Percentiles rank a stretch among this genome's conserved stretches.
These are phyloP conservation scores for Megamerina dolium DNA, from an alignment of 2,888 invertebrate species.

Conservation along the genomic window DNA sequence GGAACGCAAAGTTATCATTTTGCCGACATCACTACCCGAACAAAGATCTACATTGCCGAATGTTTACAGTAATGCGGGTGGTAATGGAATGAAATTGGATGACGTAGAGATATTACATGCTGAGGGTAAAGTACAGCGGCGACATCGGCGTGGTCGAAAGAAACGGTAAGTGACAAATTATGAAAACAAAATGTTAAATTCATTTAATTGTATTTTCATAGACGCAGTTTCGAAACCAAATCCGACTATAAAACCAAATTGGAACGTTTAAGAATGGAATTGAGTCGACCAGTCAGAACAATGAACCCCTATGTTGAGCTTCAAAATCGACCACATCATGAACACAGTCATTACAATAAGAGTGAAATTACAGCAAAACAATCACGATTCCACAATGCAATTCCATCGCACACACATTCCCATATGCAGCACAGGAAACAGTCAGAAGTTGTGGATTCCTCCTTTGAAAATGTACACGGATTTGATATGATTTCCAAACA, in stretches of 20 bases:
- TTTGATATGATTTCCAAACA: conserved; percentile 30
- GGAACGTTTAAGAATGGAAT: conserved; percentile 41
- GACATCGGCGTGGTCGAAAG: conserved; percentile 44
- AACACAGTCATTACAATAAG: neutral
- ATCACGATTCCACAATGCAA: conserved; percentile 9
- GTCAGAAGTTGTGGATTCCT: conserved; percentile 31
- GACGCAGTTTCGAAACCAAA: conserved; percentile 28
- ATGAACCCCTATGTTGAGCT: neutral
- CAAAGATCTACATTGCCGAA: conserved; percentile 46
- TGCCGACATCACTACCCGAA: conserved; percentile 45
- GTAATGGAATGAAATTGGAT: conserved; percentile 47
- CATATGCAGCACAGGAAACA: neutral
- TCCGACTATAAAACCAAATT: conserved; percentile 37
- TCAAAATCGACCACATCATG: neutral
- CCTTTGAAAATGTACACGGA: conserved; percentile 35
- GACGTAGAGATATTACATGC: conserved; percentile 46
- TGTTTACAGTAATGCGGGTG: conserved; percentile 48
- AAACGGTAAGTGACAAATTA: conserved; percentile 44
- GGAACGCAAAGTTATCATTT: conserved; percentile 41
- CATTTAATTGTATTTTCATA: conserved; percentile 12
- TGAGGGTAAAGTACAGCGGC: conserved; percentile 40
- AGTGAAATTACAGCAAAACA: too few species aligned
- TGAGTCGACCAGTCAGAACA: conserved; percentile 35
- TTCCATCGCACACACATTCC: neutral
- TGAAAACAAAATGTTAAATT: neutral